These are phyloP conservation scores for Salvelinus fontinalis DNA, from an alignment of 2,113 vertebrate species.

Conservation along the genomic window DNA sequence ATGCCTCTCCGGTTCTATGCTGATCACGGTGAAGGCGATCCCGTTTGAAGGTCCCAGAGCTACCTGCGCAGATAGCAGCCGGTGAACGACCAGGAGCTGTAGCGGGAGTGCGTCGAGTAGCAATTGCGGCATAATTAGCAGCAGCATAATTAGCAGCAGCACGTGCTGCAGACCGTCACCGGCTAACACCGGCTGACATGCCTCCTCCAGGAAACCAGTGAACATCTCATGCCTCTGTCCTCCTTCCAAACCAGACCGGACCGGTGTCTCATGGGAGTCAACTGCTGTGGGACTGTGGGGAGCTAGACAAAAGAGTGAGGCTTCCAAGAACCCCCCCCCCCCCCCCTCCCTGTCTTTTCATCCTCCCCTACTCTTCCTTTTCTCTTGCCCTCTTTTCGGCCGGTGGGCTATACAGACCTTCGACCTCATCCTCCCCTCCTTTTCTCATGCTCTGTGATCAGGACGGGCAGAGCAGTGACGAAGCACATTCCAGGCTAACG, in stretches of 20 bases:
- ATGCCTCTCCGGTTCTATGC: slow-evolving; percentile 59
- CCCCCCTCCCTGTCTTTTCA: slow-evolving; percentile 5
- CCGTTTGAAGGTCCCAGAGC: slow-evolving; percentile 12
- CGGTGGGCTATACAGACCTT: not conserved
- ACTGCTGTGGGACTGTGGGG: slow-evolving; percentile 6
- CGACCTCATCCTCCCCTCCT: not conserved
- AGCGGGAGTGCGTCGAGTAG: no score
- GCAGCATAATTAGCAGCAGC: slow-evolving; percentile 40
- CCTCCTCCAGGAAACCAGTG: slow-evolving; percentile 29
- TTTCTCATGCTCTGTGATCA: not conserved
- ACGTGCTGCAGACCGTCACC: slow-evolving; percentile 32
- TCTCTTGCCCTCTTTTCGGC: not conserved
- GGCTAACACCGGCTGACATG: slow-evolving; percentile 45
- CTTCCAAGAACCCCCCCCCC: not conserved
- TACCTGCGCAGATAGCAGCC: slow-evolving; percentile 19
- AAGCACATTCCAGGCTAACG: slow-evolving; percentile 48
- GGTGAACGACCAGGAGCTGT: slow-evolving; percentile 53
- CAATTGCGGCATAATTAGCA: slow-evolving; percentile 60
- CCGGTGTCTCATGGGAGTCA: not conserved
- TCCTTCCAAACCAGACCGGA: no score
- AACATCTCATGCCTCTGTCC: slow-evolving; percentile 40
- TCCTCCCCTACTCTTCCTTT: not conserved
- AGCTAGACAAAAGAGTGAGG: no score
- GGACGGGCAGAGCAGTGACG: slow-evolving; percentile 12
- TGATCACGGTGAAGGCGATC: slow-evolving; percentile 68